A percentile compares a stretch with the other conserved stretches of the same genome.
These are phyloP conservation scores for Aeoliscus strigatus DNA, from an alignment of 2,797 vertebrate genomes.

Conservation along the genomic window DNA sequence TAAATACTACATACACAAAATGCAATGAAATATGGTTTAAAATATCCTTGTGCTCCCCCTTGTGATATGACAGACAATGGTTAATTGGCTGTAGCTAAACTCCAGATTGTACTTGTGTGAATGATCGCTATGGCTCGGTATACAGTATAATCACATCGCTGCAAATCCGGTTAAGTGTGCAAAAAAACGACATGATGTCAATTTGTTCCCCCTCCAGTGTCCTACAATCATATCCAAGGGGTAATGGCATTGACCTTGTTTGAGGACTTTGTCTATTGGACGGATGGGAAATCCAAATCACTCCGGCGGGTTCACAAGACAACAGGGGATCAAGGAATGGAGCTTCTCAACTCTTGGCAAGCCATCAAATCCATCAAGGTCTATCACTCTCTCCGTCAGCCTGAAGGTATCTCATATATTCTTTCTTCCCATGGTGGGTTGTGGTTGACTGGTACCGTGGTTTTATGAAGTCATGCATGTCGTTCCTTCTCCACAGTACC, in stretches of 20 bases:
- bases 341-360: conserved; percentile 97
- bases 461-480: conserved; percentile 15
- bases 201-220: conserved; percentile 79
- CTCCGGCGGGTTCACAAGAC: conserved; percentile 95
- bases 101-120: too few relatives aligned
- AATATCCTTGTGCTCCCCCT: too few relatives aligned
- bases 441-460: conserved; percentile 1
- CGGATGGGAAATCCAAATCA: conserved; percentile 97
- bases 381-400: conserved; percentile 95
- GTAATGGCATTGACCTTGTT: conserved; percentile 96
- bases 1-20: too few relatives aligned
- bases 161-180: conserved; percentile 1
- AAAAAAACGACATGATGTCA: not conserved
- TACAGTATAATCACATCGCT: too few relatives aligned
- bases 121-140: too few relatives aligned
- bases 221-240: conserved; percentile 90
- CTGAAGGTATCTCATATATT: conserved; percentile 80
- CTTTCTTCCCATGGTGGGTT: conserved; percentile 11
- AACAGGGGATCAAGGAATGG: conserved; percentile 83
- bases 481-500: conserved; percentile 74
- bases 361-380: conserved; percentile 97
- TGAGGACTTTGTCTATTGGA: conserved; percentile 99
- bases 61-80: too few relatives aligned
- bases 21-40: too few relatives aligned
- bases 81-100: too few relatives aligned